Evolutionary conservation across 2,113 vertebrate species (phyloP).

Genomic region (Chloropsis hardwickii): DNA sequence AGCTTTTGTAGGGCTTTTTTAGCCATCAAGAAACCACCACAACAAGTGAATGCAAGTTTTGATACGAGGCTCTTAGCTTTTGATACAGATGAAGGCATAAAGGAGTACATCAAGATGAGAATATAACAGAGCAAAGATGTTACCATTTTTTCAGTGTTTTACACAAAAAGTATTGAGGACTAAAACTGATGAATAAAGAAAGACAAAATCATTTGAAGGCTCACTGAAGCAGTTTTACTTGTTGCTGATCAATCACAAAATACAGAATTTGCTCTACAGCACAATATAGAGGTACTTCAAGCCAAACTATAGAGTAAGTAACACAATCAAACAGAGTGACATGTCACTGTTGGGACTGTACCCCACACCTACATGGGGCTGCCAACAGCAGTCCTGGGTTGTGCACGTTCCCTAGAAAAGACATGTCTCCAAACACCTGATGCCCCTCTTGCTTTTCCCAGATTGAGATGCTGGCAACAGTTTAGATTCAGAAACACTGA

Average conservation of each 20-base stretch:
- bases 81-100: slow-evolving; percentile 15
- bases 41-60: background rate
- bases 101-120: background rate
- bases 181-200: slow-evolving; percentile 9
- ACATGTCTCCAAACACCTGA: background rate
- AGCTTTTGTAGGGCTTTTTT: background rate
- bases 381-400: background rate
- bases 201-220: background rate
- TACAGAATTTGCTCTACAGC: background rate
- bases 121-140: background rate
- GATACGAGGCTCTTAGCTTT: background rate
- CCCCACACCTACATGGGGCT: background rate
- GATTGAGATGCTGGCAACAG: background rate
- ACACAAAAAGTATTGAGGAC: background rate
- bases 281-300: background rate
- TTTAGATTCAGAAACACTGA: background rate
- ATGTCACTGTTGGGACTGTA: background rate
- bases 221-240: background rate
- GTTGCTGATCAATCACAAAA: background rate
- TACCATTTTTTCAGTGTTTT: background rate
- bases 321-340: background rate
- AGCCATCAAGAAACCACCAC: background rate
- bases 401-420: background rate
- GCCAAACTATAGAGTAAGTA: background rate
- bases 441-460: background rate